Percentiles rank a stretch among this genome's conserved stretches.
Evolutionary conservation across 2,797 vertebrate species (phyloP).

Genomic region (Mormyrus hasselquistii): DNA sequence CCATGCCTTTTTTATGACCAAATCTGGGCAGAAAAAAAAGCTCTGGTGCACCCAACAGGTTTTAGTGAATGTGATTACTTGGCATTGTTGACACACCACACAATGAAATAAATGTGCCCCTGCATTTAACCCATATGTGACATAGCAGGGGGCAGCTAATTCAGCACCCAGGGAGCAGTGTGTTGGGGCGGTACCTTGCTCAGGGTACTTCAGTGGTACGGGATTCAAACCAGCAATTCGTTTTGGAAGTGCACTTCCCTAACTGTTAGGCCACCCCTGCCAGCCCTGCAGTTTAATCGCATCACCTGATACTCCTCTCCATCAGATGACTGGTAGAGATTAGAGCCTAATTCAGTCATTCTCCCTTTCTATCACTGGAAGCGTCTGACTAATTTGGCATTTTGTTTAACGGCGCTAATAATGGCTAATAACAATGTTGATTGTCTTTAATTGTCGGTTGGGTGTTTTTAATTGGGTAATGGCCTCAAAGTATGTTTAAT

Average conservation of each 20-base stretch:
- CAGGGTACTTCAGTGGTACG: no score
- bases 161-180: no score
- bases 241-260: neutral
- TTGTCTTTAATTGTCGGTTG: neutral
- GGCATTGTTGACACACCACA: no score
- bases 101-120: no score
- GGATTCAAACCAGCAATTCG: neutral
- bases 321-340: neutral
- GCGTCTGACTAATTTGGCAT: neutral
- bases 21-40: neutral
- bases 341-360: neutral
- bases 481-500: neutral
- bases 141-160: no score
- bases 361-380: neutral
- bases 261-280: neutral
- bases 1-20: neutral
- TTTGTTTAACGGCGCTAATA: constrained; percentile 3
- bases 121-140: no score
- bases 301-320: neutral
- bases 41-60: neutral
- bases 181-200: no score
- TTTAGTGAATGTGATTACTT: neutral
- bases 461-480: neutral
- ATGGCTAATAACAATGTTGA: neutral
- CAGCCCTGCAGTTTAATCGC: neutral